Evolutionary conservation across 2,888 invertebrate species (phyloP).

Genomic region (Heliconius ethilla): DNA sequence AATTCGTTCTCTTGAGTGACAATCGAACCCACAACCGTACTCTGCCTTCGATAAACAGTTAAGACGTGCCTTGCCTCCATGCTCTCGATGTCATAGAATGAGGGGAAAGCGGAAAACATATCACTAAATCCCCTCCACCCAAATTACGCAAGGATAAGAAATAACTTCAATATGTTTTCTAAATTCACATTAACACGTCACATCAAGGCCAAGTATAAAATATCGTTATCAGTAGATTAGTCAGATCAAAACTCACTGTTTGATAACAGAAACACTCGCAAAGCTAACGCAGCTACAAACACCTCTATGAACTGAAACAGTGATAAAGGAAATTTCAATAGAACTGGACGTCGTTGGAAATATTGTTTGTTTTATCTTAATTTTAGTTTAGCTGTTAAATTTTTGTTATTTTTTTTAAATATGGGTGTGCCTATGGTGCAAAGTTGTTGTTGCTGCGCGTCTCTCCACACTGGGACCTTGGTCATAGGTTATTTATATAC

Average conservation of each 20-base stretch:
- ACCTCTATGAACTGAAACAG: neutral
- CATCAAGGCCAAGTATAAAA: constrained; percentile 15
- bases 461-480: constrained; percentile 68
- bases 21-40: too few relatives aligned
- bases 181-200: neutral
- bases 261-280: constrained; percentile 32
- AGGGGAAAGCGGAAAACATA: neutral
- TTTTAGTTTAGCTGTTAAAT: neutral
- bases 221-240: constrained; percentile 33
- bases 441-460: constrained; percentile 67
- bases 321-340: constrained; percentile 11
- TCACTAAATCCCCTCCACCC: neutral
- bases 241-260: constrained; percentile 28
- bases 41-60: too few relatives aligned
- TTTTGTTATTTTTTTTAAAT: neutral
- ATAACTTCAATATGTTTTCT: neutral
- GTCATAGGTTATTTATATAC: constrained; percentile 71
- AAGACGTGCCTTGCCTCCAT: neutral
- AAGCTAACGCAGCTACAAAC: constrained; percentile 19
- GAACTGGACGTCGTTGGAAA: neutral
- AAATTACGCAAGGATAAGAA: neutral
- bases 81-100: neutral
- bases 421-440: constrained; percentile 76
- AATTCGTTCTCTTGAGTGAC: too few relatives aligned
- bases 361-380: neutral